A percentile compares a stretch with the other conserved stretches of the same genome.
Evolutionary conservation across 2,888 invertebrate genomes (phyloP).

Genomic region (Mellilla xanthometata): DNA sequence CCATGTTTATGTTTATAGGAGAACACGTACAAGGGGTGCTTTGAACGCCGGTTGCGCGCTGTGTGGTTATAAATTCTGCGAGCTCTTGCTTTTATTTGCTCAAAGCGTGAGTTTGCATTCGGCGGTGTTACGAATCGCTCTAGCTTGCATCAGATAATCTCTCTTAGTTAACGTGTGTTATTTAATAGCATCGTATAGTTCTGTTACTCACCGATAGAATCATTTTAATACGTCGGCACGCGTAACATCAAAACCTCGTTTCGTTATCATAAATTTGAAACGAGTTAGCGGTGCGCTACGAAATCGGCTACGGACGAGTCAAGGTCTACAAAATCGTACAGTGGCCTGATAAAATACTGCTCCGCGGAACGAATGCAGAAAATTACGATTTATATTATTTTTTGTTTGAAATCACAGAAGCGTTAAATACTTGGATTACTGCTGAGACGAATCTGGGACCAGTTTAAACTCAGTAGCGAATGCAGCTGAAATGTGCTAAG

Average conservation of each 20-base stretch:
- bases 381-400: slow-evolving; percentile 20
- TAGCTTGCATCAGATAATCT: slow-evolving; percentile 15
- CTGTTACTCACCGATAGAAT: neutral
- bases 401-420: slow-evolving; percentile 22
- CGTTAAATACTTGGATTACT: slow-evolving; percentile 22
- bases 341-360: slow-evolving; percentile 21
- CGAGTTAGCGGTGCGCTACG: slow-evolving; percentile 6
- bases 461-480: slow-evolving; percentile 2
- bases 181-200: neutral
- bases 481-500: too few relatives aligned
- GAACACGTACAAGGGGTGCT: slow-evolving; percentile 78
- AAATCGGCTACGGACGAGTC: slow-evolving; percentile 14
- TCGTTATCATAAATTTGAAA: slow-evolving; percentile 3
- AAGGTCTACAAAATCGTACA: slow-evolving; percentile 23
- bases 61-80: slow-evolving; percentile 63
- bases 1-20: slow-evolving; percentile 81
- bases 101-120: slow-evolving; percentile 52
- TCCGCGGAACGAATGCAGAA: slow-evolving; percentile 22
- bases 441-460: slow-evolving; percentile 15
- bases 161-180: neutral
- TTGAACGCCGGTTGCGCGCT: slow-evolving; percentile 68
- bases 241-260: slow-evolving; percentile 1
- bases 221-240: neutral
- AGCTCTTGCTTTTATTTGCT: slow-evolving; percentile 68
- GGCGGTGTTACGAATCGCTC: slow-evolving; percentile 30